These are phyloP conservation scores for Artemia sp. DNA, from an alignment of 2,888 invertebrate species.

Conservation along the genomic window DNA sequence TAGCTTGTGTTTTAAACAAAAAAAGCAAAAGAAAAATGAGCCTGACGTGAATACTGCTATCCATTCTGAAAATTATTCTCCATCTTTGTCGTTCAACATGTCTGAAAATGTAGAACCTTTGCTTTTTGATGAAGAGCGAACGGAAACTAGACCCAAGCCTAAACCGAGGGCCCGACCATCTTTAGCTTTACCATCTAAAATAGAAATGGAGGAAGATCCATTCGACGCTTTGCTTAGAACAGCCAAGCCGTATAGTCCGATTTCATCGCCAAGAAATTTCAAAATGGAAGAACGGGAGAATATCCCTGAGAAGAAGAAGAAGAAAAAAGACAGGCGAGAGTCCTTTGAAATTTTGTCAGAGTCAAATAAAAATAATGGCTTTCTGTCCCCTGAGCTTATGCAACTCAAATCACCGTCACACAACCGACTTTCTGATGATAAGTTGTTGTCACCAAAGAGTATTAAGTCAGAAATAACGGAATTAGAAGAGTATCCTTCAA, in stretches of 20 bases:
- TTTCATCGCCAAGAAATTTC: background rate
- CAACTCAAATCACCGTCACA: background rate
- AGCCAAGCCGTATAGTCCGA: constrained; percentile 1
- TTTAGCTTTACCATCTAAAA: constrained; percentile 8
- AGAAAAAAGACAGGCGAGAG: constrained; percentile 10
- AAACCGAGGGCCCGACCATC: constrained; percentile 6
- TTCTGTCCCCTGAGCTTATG: background rate
- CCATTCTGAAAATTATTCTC: background rate
- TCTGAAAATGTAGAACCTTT: background rate
- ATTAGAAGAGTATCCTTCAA: background rate
- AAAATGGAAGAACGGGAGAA: constrained; percentile 1
- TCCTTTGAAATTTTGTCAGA: constrained; percentile 5
- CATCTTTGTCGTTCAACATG: background rate
- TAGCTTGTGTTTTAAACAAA: background rate
- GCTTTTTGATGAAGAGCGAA: background rate
- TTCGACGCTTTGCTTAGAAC: background rate
- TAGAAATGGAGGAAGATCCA: constrained; percentile 37
- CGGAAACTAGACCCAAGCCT: background rate
- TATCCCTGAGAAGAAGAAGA: constrained; percentile 4
- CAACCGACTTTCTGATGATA: background rate
- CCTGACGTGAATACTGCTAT: background rate
- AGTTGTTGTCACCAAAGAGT: background rate
- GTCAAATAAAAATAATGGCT: constrained; percentile 3
- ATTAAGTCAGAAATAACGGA: constrained; percentile 2
- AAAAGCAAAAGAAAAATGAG: background rate